phyloP scores from a whole-genome alignment of 2,888 invertebrate species.

The Tanytarsus gracilentus region DNA sequence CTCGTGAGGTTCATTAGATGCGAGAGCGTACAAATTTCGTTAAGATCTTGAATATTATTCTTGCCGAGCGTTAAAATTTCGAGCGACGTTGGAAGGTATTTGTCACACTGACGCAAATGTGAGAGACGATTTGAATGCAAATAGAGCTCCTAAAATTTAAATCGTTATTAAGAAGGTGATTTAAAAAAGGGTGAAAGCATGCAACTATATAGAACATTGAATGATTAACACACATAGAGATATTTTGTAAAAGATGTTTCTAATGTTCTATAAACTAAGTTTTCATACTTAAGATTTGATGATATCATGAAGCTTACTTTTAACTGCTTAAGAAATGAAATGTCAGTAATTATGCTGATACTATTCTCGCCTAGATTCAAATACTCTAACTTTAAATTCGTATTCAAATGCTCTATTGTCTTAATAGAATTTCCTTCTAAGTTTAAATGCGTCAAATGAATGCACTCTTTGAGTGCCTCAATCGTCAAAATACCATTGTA shows the following conservation, averaged over 20 bases:
- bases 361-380: slow-evolving; percentile 84
- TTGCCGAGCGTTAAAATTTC: slow-evolving; percentile 68
- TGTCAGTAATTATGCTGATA: slow-evolving; percentile 74
- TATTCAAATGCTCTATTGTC: slow-evolving; percentile 80
- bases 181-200: too few relatives aligned
- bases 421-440: slow-evolving; percentile 85
- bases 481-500: slow-evolving; percentile 82
- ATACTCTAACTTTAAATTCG: slow-evolving; percentile 70
- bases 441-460: slow-evolving; percentile 70
- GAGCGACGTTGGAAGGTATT: slow-evolving; percentile 67
- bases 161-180: too few relatives aligned
- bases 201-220: too few relatives aligned
- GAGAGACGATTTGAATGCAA: slow-evolving; percentile 79
- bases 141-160: slow-evolving; percentile 68
- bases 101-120: slow-evolving; percentile 71
- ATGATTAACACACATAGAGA: too few relatives aligned
- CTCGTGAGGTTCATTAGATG: slow-evolving; percentile 67
- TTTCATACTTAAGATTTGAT: background rate
- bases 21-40: slow-evolving; percentile 73
- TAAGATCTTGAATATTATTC: slow-evolving; percentile 76
- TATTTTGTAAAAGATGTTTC: too few relatives aligned
- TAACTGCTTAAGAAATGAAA: slow-evolving; percentile 69
- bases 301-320: slow-evolving; percentile 54
- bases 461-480: slow-evolving; percentile 79
- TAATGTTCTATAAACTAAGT: too few relatives aligned